Conservation (phyloP, 2,797 vertebrate species). For the Propithecus deckenii region DNA sequence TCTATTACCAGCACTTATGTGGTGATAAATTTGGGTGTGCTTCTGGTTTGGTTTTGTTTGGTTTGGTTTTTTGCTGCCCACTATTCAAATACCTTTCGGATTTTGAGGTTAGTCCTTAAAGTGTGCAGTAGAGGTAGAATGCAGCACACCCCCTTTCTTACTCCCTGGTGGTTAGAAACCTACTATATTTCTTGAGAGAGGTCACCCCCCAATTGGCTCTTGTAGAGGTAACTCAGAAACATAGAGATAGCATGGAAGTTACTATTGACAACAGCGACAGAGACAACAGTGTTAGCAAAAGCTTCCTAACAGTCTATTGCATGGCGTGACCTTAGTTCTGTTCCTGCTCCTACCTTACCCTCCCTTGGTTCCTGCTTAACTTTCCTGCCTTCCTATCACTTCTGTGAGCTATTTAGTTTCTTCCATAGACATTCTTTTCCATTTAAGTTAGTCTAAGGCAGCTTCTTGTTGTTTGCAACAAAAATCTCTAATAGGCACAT, state of each 20-base stretch:
- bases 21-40: neutral
- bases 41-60: neutral
- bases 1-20: neutral
- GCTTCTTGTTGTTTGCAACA: neutral
- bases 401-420: neutral
- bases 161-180: neutral
- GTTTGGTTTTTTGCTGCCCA: neutral
- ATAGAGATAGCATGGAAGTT: neutral
- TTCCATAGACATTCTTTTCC: neutral
- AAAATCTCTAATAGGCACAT: neutral
- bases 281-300: neutral
- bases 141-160: neutral
- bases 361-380: neutral
- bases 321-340: neutral
- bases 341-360: neutral
- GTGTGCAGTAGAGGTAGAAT: neutral
- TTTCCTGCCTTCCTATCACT: neutral
- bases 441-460: neutral
- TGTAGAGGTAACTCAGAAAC: neutral
- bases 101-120: neutral
- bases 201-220: neutral
- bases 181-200: neutral
- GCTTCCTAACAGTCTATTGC: neutral
- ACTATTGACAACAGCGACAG: neutral
- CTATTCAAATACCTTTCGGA: neutral